A percentile compares a stretch with the other conserved stretches of the same genome.
These are phyloP conservation scores for Heliothis peltigera DNA, from an alignment of 2,888 invertebrate species.

Conservation along the genomic window DNA sequence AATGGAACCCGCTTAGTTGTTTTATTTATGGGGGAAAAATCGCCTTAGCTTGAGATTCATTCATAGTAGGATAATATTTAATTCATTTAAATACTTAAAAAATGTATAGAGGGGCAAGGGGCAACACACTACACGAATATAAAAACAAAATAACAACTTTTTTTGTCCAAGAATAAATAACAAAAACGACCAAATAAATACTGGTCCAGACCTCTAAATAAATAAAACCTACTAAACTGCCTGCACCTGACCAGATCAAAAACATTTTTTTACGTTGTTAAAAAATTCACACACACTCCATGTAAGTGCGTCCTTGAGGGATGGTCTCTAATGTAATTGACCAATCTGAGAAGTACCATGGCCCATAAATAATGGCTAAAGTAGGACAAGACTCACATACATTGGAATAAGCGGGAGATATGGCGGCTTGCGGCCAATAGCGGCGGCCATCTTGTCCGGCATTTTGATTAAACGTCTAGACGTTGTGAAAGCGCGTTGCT, in stretches of 20 bases:
- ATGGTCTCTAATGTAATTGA: conserved; percentile 66
- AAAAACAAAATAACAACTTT: neutral
- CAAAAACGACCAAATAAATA: neutral
- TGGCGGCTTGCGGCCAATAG: conserved; percentile 49
- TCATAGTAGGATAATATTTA: too few species aligned
- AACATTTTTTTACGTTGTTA: conserved; percentile 54
- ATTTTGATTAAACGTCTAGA: conserved; percentile 59
- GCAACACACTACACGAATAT: neutral
- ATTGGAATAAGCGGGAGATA: conserved; percentile 62
- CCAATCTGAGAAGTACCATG: conserved; percentile 59
- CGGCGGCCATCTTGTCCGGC: conserved; percentile 37
- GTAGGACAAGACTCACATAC: conserved; percentile 62
- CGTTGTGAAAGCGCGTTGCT: conserved; percentile 30
- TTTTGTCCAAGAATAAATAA: neutral
- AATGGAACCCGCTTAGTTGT: too few species aligned
- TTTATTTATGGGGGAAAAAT: too few species aligned
- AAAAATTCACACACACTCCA: conserved; percentile 62
- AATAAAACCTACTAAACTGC: conserved; percentile 16
- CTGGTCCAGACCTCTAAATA: neutral
- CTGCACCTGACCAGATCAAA: conserved; percentile 54
- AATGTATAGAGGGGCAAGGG: too few species aligned
- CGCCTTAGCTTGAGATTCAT: too few species aligned
- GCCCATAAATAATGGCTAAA: conserved; percentile 63
- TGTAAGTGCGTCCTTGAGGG: conserved; percentile 58
- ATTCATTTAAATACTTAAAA: too few species aligned